Base-by-base conservation (phyloP, 2,797 vertebrate species). In the Enteromius treurensis region DNA sequence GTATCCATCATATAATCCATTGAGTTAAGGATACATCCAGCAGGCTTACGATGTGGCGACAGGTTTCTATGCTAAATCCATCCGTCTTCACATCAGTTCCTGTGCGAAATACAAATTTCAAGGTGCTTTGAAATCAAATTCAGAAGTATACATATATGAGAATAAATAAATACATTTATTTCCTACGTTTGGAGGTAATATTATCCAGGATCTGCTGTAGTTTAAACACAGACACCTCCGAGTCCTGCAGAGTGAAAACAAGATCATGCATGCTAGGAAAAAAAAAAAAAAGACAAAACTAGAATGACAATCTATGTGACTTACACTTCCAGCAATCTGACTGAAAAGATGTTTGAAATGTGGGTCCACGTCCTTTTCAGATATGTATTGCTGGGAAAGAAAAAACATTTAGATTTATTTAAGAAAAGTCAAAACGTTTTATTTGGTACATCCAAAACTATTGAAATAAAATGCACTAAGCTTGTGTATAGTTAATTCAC, bases 191-290 rank as follows among this genome's bases (percentile, higher is more conserved):
- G 64, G 96, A 95, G 21, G 97, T 91, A 29, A 97, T 80, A 70
- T 91, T 95, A 88, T 96, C 96, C 89, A 99, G 85, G 34, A 98
- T 94, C 77, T 53, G 86, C 84, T 95, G 91, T 83, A 98, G 90
- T 84, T 98, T 96, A 1, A 96, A 95, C 77, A 92, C 95, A 0
- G 97, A 97, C 51, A 99, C 94, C 90, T 99, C 96, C 0, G 92
- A 94, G 55, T 98, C 96, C 98, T 95, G 17, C 73, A 83, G 80
- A 83, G 73, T 62, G 71, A 60, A 70, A 2, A 62, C 11, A 23
- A 17, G 5, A 23, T 34, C 17, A 76, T 49, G 5, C 10, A 10
- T 42, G 34, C 8, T 62, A 0, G 34, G 1, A 64, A 26, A 26
- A 26, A 26, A 26, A 26, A 64, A 37, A 60, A 64, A 62, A 29